phyloP scores from a whole-genome alignment of 2,888 invertebrate genomes.

The Platycheirus albimanus region DNA sequence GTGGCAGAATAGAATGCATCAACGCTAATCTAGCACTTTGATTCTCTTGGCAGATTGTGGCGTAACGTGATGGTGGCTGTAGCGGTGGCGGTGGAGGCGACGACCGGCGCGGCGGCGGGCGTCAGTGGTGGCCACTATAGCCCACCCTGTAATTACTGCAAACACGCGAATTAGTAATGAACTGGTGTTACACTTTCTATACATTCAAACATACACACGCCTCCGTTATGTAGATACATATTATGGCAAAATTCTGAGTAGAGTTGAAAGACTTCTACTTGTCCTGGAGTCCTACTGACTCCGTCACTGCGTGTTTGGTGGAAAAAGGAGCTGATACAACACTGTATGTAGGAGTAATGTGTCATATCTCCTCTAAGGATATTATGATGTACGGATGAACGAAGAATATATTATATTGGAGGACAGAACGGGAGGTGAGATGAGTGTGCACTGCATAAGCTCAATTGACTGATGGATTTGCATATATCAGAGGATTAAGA shows the following conservation, averaged over 20 bases:
- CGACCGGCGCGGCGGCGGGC: too few relatives aligned
- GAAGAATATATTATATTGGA: neutral
- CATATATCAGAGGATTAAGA: constrained; percentile 59
- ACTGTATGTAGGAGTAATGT: constrained; percentile 24
- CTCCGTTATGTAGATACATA: neutral
- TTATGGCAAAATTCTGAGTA: neutral
- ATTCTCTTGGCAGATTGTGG: constrained; percentile 43
- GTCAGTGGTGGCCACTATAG: neutral
- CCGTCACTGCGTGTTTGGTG: constrained; percentile 8
- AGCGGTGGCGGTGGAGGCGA: constrained; percentile 1
- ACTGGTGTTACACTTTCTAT: constrained; percentile 5
- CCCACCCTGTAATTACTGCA: constrained; percentile 44
- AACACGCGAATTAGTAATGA: constrained; percentile 62
- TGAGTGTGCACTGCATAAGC: constrained; percentile 13
- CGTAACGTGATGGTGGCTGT: constrained; percentile 22
- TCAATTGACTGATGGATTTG: constrained; percentile 56
- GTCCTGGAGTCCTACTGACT: neutral
- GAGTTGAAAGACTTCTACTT: constrained; percentile 9
- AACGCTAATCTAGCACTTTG: constrained; percentile 49
- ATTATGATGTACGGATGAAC: neutral
- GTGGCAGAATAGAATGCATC: constrained; percentile 46
- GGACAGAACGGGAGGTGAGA: too few relatives aligned
- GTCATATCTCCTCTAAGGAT: constrained; percentile 18
- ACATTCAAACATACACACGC: constrained; percentile 7
- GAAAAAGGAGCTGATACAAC: constrained; percentile 16